Base-by-base conservation (phyloP, 2,797 vertebrate species). In the Enteromius anoplus region DNA sequence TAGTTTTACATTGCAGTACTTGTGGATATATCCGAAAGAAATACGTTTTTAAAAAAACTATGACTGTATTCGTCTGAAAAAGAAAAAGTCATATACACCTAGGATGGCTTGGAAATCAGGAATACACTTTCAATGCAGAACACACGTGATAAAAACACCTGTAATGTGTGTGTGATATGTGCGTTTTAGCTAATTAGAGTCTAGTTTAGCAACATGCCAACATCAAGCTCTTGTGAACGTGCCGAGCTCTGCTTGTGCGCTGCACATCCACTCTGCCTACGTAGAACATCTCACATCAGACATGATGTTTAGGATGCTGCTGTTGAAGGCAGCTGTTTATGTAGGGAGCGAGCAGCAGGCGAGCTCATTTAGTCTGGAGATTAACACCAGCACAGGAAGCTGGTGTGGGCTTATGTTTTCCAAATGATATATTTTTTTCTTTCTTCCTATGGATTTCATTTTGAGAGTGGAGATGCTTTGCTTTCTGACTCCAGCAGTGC, bases 371-470 rank as follows among this genome's bases (percentile, higher is more conserved):
- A 62, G 40, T 81, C 8, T 65, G 14, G 73, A 65, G 70, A 81
- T 68, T 51, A 78, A 78, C 77, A 51, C 3, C 42, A 75, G 37
- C 58, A 65, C 55, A 32, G 71, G 23, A 26, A 9, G 66, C 10
- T 69, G 19, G 23, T 32, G 1, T 17, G 14, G 23, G 70, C 71
- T 64, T 66, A 37, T 60, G 60, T 62, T 78, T 45, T 19, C 53
- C 29, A 4, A 81, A 80, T 21, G 15, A 19, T 62, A 10, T 45
- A 4, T 29, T 32, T 47, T 47, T 4, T 34, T 49, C 0, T 42
- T 29, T 40, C 12, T 77, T 77, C 40, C 53, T 71, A 55, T 42
- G 70, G 49, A 66, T 88, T 80, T 77, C 26, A 51, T 80, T 71
- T 53, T 6, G 47, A 62, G 55, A 77, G 45, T 23, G 19, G 5